Evolutionary conservation across 2,797 vertebrate species (phyloP).

Genomic region (Chelidonichthys spinosus): DNA sequence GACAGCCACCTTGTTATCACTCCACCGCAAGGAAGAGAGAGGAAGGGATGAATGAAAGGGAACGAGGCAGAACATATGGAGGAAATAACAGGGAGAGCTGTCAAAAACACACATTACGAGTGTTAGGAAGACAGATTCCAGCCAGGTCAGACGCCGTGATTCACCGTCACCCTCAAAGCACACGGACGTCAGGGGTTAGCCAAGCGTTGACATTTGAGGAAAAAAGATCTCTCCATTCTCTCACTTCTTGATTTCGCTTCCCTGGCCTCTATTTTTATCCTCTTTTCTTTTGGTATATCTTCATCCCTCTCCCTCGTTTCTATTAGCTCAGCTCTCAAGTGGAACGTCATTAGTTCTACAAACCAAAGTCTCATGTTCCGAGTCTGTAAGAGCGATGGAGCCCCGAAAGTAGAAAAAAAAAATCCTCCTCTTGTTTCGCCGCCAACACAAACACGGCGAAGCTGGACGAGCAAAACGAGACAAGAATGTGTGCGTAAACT

Average conservation of each 20-base stretch:
- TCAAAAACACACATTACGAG: slow-evolving; percentile 35
- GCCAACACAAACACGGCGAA: slow-evolving; percentile 66
- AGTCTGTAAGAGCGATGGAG: slow-evolving; percentile 53
- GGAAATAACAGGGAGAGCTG: slow-evolving; percentile 37
- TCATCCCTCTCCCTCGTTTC: slow-evolving; percentile 6
- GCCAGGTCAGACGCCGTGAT: slow-evolving; percentile 51
- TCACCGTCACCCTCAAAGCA: slow-evolving; percentile 54
- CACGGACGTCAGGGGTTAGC: slow-evolving; percentile 66
- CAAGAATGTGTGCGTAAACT: slow-evolving; percentile 64
- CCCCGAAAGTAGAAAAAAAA: slow-evolving; percentile 18
- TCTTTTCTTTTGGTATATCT: background rate
- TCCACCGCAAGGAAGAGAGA: slow-evolving; percentile 15
- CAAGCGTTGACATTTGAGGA: slow-evolving; percentile 59
- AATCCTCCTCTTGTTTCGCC: slow-evolving; percentile 46
- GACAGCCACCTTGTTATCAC: slow-evolving; percentile 59
- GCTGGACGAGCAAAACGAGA: slow-evolving; percentile 52
- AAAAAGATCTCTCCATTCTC: slow-evolving; percentile 39
- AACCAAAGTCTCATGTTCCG: slow-evolving; percentile 47
- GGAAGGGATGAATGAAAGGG: slow-evolving; percentile 8
- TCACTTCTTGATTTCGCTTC: slow-evolving; percentile 44
- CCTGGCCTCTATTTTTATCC: slow-evolving; percentile 22
- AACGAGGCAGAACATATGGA: background rate
- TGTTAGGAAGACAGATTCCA: slow-evolving; percentile 65
- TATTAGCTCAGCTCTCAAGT: slow-evolving; percentile 38
- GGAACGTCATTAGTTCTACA: slow-evolving; percentile 57